Evolutionary conservation across 1,140 invertebrate genomes (phyloP).

Genomic region (Asbolus verrucosus): DNA sequence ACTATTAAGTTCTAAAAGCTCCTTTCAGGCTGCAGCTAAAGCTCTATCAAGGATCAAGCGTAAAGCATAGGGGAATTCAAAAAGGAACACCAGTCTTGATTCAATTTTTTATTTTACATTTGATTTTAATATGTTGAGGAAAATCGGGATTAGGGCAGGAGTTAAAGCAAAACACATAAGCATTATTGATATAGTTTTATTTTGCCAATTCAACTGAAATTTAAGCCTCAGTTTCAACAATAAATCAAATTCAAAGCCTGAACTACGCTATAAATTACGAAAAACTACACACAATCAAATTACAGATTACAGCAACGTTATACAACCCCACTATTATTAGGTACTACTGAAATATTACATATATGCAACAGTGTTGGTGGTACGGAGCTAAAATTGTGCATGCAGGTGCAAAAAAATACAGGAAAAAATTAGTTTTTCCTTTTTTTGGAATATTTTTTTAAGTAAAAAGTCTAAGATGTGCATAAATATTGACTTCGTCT

Average conservation of each 20-base stretch:
- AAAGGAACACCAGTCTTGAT: slow-evolving; percentile 13
- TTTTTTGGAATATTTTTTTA: slow-evolving; percentile 46
- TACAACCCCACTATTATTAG: no score
- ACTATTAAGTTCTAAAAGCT: slow-evolving; percentile 37
- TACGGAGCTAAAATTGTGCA: no score
- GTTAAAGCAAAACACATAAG: slow-evolving; percentile 26
- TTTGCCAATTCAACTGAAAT: slow-evolving; percentile 6
- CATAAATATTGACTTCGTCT: slow-evolving; percentile 40
- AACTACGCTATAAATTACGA: no score
- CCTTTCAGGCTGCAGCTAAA: slow-evolving; percentile 19
- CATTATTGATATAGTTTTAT: slow-evolving; percentile 16
- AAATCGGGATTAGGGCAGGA: background rate
- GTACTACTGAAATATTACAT: no score
- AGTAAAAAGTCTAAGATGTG: slow-evolving; percentile 45
- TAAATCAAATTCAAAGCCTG: background rate
- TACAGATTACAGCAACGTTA: no score
- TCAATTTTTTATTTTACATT: background rate
- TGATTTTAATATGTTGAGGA: background rate
- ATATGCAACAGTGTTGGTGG: no score
- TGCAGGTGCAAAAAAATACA: no score
- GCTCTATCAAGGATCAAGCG: slow-evolving; percentile 25
- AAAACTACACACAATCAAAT: no score
- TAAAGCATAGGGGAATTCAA: slow-evolving; percentile 8
- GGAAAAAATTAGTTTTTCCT: no score
- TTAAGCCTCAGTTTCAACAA: slow-evolving; percentile 1